Conservation (phyloP, 2,888 invertebrate genomes). For the Alcis repandata region DNA sequence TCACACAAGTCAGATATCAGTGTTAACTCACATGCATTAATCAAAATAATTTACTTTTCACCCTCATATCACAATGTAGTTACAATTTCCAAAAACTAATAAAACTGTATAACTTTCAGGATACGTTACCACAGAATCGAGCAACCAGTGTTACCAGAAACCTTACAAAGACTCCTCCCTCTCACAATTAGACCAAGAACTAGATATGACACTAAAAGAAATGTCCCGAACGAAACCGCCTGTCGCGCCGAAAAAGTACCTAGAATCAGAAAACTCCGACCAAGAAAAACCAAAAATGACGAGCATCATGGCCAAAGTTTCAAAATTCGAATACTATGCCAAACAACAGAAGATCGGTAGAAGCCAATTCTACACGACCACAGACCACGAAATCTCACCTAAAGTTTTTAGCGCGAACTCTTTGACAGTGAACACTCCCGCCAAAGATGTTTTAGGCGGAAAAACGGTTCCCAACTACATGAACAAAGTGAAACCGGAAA, state of each 20-base stretch:
- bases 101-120: slow-evolving; percentile 58
- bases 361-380: slow-evolving; percentile 78
- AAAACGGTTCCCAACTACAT: slow-evolving; percentile 88
- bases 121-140: slow-evolving; percentile 62
- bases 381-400: slow-evolving; percentile 86
- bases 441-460: slow-evolving; percentile 92
- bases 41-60: too few species aligned
- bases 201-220: slow-evolving; percentile 80
- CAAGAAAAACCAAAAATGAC: slow-evolving; percentile 78
- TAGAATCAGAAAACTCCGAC: slow-evolving; percentile 77
- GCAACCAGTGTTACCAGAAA: slow-evolving; percentile 70
- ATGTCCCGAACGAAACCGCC: slow-evolving; percentile 88
- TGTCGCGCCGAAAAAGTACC: slow-evolving; percentile 87
- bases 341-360: slow-evolving; percentile 86
- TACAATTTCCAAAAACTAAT: not conserved
- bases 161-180: slow-evolving; percentile 72
- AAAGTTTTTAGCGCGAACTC: slow-evolving; percentile 94
- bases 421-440: slow-evolving; percentile 92
- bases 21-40: too few species aligned
- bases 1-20: too few species aligned
- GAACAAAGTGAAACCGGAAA: slow-evolving; percentile 79
- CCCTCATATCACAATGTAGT: too few species aligned
- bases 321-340: slow-evolving; percentile 93
- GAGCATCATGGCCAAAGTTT: slow-evolving; percentile 91
- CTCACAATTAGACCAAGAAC: slow-evolving; percentile 76